Evolutionary conservation across 1,140 invertebrate genomes (phyloP), one percentile per base, ranked within the genome.

Genomic region (Agrilus planipennis): DNA sequence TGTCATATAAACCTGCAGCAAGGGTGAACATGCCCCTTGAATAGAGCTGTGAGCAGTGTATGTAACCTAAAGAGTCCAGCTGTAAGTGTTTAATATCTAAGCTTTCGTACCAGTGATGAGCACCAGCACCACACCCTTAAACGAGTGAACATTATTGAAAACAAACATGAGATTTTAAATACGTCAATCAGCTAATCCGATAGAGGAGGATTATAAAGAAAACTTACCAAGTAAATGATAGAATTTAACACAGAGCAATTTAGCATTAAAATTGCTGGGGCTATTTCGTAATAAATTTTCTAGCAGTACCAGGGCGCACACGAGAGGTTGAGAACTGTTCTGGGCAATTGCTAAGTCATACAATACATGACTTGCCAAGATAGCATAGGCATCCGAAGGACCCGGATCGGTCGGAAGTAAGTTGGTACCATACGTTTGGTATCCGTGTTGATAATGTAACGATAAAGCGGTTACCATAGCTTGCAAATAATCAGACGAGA

Each of bases 11-110:
- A 39, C 69, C 64, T 4, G 69, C 64, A 17, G 79, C 79, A 19
- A 77, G 63, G 1, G 71, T 63, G 52, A 80, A 77, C 31, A 82
- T 72, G 4, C 79, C 85, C 15, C 76, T 69, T 31, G 79, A 65
- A 3, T 75, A 67, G 40, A 90, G 67, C 43, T 84, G 71, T 46
- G 79, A 77, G 38, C 76, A 76, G 60, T 89, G 79, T 37, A 89
- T 65, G 66, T 89, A 84, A 34, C 89, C 83, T 52, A 96, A 65
- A 1, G 90, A 89, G 66, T 95, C 89, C 57, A 93, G 69, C 60
- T 96, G 92, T 45, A 96, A 79, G 64, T 95, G 89, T 68, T 97
- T 97, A 34, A 91, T 75, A 54, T 96, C 91, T 57, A 96, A 64
- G 34, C 67, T 66, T 42, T 70, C 64, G 54, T 81, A 86, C 44